phyloP scores from a whole-genome alignment of 2,113 vertebrate species.

The Zosterops hypoxanthus region DNA sequence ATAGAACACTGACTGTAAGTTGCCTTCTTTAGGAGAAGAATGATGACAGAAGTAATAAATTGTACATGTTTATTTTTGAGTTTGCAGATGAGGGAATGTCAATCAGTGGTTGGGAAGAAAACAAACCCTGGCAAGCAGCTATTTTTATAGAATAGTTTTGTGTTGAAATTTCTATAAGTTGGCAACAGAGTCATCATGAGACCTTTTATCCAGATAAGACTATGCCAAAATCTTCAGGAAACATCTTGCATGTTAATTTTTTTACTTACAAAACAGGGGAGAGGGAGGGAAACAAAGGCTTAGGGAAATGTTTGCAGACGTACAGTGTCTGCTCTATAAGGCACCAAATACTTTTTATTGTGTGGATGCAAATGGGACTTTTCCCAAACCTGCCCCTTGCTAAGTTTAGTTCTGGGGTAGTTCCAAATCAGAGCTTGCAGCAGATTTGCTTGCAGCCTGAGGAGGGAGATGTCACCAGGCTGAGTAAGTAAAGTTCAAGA shows the following conservation, averaged over 20 bases:
- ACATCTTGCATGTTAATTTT: constrained; percentile 39
- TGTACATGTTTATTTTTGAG: constrained; percentile 25
- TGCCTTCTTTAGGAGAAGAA: constrained; percentile 50
- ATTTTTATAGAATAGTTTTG: constrained; percentile 51
- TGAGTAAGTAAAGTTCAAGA: neutral
- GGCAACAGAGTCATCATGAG: neutral
- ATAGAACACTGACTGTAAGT: neutral
- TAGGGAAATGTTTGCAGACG: neutral
- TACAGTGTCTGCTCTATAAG: neutral
- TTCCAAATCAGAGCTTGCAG: neutral
- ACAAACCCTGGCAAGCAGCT: constrained; percentile 24
- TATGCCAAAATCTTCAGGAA: constrained; percentile 56
- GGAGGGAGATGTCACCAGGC: neutral
- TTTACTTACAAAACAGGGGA: neutral
- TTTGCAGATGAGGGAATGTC: constrained; percentile 18
- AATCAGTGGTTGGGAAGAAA: constrained; percentile 14
- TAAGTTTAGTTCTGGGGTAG: neutral
- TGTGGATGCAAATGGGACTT: neutral
- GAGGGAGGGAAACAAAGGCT: neutral
- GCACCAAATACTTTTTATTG: neutral
- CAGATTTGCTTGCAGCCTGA: neutral
- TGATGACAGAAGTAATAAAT: constrained; percentile 42
- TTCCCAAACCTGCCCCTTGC: neutral
- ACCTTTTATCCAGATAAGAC: constrained; percentile 55
- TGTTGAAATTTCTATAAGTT: constrained; percentile 58